phyloP scores from a whole-genome alignment of 2,888 invertebrate species.

The Eudiplozoon nipponicum region DNA sequence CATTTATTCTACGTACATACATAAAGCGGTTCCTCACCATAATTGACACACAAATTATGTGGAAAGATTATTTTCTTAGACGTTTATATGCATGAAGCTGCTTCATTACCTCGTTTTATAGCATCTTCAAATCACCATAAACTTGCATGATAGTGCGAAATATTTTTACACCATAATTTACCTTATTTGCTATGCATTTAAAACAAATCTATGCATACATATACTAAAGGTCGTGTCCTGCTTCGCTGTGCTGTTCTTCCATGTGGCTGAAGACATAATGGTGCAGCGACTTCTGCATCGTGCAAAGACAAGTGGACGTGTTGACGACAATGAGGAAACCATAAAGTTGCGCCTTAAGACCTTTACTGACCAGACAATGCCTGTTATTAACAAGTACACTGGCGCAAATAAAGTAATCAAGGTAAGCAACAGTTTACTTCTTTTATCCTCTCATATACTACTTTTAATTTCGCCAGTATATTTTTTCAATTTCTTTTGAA shows the following conservation, averaged over 20 bases:
- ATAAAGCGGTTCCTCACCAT: no score
- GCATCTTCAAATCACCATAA: neutral
- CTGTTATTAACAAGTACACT: conserved; percentile 16
- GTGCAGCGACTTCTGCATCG: conserved; percentile 10
- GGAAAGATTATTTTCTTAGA: no score
- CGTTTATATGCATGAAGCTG: neutral
- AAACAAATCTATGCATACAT: neutral
- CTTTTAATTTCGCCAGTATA: no score
- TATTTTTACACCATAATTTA: neutral
- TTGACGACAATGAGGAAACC: conserved; percentile 17
- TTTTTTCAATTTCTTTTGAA: no score
- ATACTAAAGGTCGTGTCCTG: conserved; percentile 7
- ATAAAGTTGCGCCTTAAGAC: conserved; percentile 14
- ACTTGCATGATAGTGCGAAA: neutral
- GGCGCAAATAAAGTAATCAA: conserved; percentile 11
- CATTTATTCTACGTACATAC: no score
- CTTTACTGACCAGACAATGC: conserved; percentile 14
- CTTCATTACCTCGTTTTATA: neutral
- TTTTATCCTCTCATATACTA: no score
- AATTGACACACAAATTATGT: no score
- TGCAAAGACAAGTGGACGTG: conserved; percentile 15
- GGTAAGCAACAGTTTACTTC: conserved; percentile 10
- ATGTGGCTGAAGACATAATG: conserved; percentile 15
- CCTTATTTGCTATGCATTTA: neutral
- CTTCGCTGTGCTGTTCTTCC: conserved; percentile 7